These are phyloP conservation scores for Omphaloscelis lunosa DNA, from an alignment of 2,888 invertebrate species.

Conservation along the genomic window DNA sequence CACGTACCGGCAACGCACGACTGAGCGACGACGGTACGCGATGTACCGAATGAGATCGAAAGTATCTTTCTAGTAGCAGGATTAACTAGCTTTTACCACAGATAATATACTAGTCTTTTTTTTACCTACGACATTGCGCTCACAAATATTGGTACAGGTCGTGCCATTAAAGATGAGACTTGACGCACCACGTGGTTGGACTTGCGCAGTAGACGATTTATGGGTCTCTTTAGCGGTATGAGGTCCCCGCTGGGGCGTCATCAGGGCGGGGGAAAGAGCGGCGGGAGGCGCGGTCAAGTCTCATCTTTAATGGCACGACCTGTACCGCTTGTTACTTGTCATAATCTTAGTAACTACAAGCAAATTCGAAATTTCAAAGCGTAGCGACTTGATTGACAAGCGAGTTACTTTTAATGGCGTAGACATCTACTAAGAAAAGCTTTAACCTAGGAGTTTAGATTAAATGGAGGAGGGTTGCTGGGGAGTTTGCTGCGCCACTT, in stretches of 20 bases:
- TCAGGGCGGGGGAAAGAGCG: too few relatives aligned
- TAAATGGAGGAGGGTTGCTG: too few relatives aligned
- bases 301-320: too few relatives aligned
- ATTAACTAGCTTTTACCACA: slow-evolving; percentile 37
- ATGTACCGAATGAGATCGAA: slow-evolving; percentile 74
- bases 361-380: not conserved
- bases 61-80: slow-evolving; percentile 62
- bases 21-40: slow-evolving; percentile 45
- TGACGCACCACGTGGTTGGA: too few relatives aligned
- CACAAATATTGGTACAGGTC: too few relatives aligned
- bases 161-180: too few relatives aligned
- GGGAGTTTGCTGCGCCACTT: not conserved
- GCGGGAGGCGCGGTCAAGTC: too few relatives aligned
- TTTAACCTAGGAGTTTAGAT: not conserved
- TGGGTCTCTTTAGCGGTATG: too few relatives aligned
- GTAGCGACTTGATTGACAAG: not conserved
- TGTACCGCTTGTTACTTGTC: not conserved
- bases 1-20: slow-evolving; percentile 41
- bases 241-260: too few relatives aligned
- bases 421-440: not conserved
- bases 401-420: too few relatives aligned
- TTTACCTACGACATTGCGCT: slow-evolving; percentile 34
- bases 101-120: too few relatives aligned
- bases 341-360: not conserved
- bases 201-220: too few relatives aligned